Evolutionary conservation across 1,140 invertebrate genomes (phyloP), one percentile per base, ranked within the genome.

Genomic region (Asobara japonica): DNA sequence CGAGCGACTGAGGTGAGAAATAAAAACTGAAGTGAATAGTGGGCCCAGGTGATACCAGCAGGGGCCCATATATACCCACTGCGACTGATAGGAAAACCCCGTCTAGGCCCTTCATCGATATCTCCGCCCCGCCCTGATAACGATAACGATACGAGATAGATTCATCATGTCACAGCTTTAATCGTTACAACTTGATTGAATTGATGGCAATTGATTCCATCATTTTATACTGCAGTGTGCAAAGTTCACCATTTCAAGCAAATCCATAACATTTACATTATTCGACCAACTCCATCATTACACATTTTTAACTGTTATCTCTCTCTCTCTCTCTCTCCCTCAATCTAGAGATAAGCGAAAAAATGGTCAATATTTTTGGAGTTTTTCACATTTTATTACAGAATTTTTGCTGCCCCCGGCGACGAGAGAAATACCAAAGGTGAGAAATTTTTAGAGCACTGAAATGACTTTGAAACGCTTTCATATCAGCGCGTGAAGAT

Each of bases 21-120:
- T 73, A 74, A 78, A 78, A 78, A 78, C 72, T 80, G 78, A 79
- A 74, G 76, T 77, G 71, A 86, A 84, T 86, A 81, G 71, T 76
- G 73, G 77, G 76, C 79, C 76, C 77, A 74, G 78, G 75, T 48
- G 64, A 75, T 48, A 72, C 48, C 66, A 66, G 18, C 22, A 80
- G 82, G 76, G 79, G 78, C 77, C 80, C 85, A 86, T 85, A 84
- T 85, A 85, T 79, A 79, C 82, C 80, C 75, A 78, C 78, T 68
- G 60, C 36, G 56, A 77, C 81, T 85, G 86, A 87, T 86, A 86
- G 80, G 77, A 78, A 81, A 80, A 82, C 78, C 79, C 74, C 76
- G 77, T 81, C 78, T 76, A 79, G 74, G 77, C 81, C 78, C 77
- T 80, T 82, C 78, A 81, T 84, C 82, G 83, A 83, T 84, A 84